phyloP scores from a whole-genome alignment of 2,797 vertebrate genomes.

The Sibirionetta formosa region DNA sequence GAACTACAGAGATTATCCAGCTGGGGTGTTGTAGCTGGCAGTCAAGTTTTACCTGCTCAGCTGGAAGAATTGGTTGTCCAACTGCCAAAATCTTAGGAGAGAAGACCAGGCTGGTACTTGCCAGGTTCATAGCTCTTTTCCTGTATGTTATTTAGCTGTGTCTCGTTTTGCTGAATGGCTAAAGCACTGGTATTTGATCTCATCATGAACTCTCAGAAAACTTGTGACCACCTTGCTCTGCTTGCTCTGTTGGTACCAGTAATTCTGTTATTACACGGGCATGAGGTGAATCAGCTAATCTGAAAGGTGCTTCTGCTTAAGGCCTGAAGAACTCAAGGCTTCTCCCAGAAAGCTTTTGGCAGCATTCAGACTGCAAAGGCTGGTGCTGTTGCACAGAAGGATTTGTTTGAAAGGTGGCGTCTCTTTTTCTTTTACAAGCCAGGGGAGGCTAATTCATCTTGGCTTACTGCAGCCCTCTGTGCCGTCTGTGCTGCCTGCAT shows the following conservation, averaged over 20 bases:
- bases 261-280: not conserved
- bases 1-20: not conserved
- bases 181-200: not conserved
- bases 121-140: not conserved
- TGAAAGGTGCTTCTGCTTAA: not conserved
- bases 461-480: conserved; percentile 20
- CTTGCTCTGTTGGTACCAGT: not conserved
- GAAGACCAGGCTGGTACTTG: not conserved
- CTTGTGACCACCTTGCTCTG: accelerated
- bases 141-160: not conserved
- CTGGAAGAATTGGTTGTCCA: not conserved
- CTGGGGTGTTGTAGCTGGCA: not conserved
- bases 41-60: not conserved
- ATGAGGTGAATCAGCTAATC: not conserved
- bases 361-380: not conserved
- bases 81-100: not conserved
- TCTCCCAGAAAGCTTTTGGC: conserved; percentile 25
- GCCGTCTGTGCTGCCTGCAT: conserved; percentile 45
- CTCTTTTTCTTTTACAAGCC: conserved; percentile 22
- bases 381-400: conserved; percentile 17
- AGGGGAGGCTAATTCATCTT: conserved; percentile 32
- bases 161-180: not conserved
- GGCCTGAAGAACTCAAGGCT: not conserved
- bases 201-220: not conserved
- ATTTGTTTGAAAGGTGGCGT: conserved; percentile 46